These are phyloP conservation scores for Corythornis cristatus DNA, from an alignment of 2,113 vertebrate species.

Conservation along the genomic window DNA sequence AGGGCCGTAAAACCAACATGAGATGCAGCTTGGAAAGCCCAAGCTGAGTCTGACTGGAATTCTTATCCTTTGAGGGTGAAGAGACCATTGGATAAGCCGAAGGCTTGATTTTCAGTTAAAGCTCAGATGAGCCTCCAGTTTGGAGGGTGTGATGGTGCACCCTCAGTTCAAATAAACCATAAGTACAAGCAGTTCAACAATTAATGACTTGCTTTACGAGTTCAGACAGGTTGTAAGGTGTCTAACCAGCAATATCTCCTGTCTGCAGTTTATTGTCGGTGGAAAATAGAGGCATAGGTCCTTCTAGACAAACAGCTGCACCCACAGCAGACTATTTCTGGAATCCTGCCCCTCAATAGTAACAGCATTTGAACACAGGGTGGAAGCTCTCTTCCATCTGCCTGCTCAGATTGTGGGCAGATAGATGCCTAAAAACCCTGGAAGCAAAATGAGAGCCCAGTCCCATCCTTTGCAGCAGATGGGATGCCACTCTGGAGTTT, in stretches of 20 bases:
- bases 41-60: neutral
- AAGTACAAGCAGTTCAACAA: neutral
- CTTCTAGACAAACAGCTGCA: conserved; percentile 5
- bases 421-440: accelerated
- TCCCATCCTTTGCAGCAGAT: neutral
- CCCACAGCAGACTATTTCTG: neutral
- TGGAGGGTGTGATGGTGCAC: neutral
- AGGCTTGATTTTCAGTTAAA: neutral
- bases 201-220: neutral
- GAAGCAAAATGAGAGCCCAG: neutral
- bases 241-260: conserved; percentile 11
- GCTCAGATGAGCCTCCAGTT: neutral
- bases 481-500: neutral
- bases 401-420: neutral
- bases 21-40: neutral
- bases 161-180: neutral
- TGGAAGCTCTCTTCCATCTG: neutral
- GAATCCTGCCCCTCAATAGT: neutral
- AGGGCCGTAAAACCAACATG: neutral
- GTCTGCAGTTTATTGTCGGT: neutral
- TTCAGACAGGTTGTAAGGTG: conserved; percentile 32
- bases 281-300: neutral
- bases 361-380: neutral
- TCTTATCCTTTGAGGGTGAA: neutral
- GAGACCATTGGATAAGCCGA: neutral